phyloP scores from a whole-genome alignment of 2,888 invertebrate species.

The Drosophila nigritarsus region DNA sequence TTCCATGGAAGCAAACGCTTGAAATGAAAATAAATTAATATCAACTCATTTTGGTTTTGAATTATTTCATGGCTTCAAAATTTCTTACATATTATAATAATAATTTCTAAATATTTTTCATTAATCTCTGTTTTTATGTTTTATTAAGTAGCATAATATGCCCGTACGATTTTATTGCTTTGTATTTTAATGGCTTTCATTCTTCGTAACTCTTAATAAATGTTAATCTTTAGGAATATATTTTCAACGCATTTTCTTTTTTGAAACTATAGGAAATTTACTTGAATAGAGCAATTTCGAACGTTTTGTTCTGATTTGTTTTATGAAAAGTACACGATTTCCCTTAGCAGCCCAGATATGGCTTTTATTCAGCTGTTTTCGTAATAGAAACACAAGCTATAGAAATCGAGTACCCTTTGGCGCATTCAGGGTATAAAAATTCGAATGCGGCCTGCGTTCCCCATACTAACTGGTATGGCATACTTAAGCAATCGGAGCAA shows the following conservation, averaged over 20 bases:
- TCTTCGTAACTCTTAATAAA: background rate
- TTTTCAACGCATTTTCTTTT: background rate
- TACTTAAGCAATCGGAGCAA: conserved; percentile 76
- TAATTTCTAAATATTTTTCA: background rate
- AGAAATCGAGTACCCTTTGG: conserved; percentile 41
- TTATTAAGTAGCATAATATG: background rate
- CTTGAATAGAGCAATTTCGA: conserved; percentile 11
- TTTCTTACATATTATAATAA: background rate
- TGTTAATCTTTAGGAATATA: background rate
- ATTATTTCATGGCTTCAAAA: too few relatives aligned
- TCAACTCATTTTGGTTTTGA: background rate
- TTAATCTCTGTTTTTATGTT: background rate
- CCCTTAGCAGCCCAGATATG: conserved; percentile 9
- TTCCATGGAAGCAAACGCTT: background rate
- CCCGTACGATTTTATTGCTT: background rate
- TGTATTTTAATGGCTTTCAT: background rate
- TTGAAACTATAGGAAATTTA: background rate
- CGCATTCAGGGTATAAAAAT: conserved; percentile 43
- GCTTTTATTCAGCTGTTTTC: conserved; percentile 11
- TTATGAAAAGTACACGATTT: conserved; percentile 33
- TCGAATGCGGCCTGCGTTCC: conserved; percentile 38
- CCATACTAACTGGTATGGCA: conserved; percentile 51
- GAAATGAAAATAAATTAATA: background rate
- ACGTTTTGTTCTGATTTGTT: conserved; percentile 17
- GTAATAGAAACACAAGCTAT: conserved; percentile 39